Conservation (phyloP, 2,113 vertebrate genomes). For the Notiomystis cincta region DNA sequence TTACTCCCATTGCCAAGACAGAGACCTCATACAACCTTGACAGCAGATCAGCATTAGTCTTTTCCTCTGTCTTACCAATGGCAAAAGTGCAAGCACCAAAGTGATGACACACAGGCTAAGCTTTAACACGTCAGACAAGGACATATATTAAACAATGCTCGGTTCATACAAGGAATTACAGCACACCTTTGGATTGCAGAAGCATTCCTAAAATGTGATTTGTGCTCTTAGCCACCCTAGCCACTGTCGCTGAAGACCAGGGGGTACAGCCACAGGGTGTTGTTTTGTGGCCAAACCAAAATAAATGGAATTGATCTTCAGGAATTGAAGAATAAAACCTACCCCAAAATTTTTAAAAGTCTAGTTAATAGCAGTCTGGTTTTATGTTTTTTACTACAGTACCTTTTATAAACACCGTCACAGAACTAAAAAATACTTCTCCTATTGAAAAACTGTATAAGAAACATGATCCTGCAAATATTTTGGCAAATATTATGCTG, state of each 20-base stretch:
- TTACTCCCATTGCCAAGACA: slow-evolving; percentile 1
- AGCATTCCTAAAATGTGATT: neutral
- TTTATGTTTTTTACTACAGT: neutral
- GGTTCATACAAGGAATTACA: neutral
- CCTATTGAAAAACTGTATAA: neutral
- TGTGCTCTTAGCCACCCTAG: neutral
- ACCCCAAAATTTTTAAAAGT: neutral
- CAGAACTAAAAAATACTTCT: neutral
- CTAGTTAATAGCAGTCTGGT: neutral
- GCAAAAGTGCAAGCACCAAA: neutral
- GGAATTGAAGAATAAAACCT: neutral
- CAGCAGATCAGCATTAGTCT: slow-evolving; percentile 1
- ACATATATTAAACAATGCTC: neutral
- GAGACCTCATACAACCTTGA: slow-evolving; percentile 2
- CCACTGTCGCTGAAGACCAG: neutral
- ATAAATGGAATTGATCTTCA: neutral
- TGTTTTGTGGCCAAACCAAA: neutral
- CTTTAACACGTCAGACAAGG: slow-evolving; percentile 1
- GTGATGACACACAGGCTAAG: neutral
- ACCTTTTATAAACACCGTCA: neutral
- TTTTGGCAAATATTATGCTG: slow-evolving; percentile 1
- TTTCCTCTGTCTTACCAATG: slow-evolving; percentile 36
- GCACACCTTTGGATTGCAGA: neutral
- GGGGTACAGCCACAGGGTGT: neutral
- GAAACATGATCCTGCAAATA: neutral